Percentiles rank a stretch among this genome's conserved stretches.
phyloP scores from a whole-genome alignment of 2,888 invertebrate species.

The Bhutanitis thaidina region DNA sequence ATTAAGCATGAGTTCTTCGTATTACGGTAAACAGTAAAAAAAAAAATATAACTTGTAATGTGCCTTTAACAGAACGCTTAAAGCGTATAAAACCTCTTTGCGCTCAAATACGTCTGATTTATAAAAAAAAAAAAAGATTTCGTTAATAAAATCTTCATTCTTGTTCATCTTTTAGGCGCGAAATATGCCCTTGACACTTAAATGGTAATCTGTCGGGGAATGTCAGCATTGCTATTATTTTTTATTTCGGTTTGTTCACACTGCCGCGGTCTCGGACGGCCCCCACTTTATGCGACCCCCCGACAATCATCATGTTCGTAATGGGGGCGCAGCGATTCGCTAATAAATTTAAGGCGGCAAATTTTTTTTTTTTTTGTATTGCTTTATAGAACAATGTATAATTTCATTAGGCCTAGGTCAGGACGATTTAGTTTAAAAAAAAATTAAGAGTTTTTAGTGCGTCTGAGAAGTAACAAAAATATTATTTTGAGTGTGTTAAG shows the following conservation, averaged over 20 bases:
- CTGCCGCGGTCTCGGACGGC: constrained; percentile 16
- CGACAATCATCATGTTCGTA: constrained; percentile 19
- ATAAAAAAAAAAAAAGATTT: too few relatives aligned
- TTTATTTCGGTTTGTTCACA: constrained; percentile 23
- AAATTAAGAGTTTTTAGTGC: too few relatives aligned
- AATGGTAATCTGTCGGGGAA: constrained; percentile 12
- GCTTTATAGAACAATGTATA: neutral
- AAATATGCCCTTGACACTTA: constrained; percentile 14
- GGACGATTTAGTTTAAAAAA: too few relatives aligned
- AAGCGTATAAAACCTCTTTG: too few relatives aligned
- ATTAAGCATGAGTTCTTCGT: too few relatives aligned
- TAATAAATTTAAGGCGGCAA: constrained; percentile 3
- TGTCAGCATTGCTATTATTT: constrained; percentile 22
- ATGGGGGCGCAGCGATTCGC: constrained; percentile 2
- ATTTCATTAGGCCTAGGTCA: too few relatives aligned
- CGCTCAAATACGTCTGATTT: too few relatives aligned
- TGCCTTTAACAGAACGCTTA: too few relatives aligned
- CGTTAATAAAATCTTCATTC: neutral
- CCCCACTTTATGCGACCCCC: constrained; percentile 17
- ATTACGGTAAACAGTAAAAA: too few relatives aligned
- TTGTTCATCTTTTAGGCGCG: constrained; percentile 1
- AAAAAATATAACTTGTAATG: too few relatives aligned
- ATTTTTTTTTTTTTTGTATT: neutral
- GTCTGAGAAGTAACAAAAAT: too few relatives aligned
- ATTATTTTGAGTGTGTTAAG: too few relatives aligned